Evolutionary conservation across 2,113 vertebrate genomes (phyloP).

Genomic region (Anhinga anhinga): DNA sequence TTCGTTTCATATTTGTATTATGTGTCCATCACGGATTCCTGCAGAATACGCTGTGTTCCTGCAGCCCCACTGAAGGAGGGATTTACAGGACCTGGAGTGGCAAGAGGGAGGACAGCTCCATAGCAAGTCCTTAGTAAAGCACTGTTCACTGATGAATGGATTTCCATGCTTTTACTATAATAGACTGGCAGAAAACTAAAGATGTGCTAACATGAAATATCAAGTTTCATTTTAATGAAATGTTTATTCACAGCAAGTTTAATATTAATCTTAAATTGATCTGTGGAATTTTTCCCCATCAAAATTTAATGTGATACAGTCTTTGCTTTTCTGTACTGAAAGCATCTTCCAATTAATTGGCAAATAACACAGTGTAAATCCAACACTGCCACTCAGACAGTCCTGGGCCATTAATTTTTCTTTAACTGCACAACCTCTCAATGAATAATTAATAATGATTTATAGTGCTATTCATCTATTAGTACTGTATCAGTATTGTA

Average conservation of each 20-base stretch:
- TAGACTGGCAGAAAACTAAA: not conserved
- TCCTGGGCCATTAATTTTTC: not conserved
- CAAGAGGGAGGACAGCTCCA: not conserved
- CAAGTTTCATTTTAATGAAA: conserved; percentile 15
- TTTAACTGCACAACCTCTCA: not conserved
- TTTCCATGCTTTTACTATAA: not conserved
- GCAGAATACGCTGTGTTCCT: not conserved
- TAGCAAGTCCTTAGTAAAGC: not conserved
- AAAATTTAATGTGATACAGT: not conserved
- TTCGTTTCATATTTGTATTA: accelerated
- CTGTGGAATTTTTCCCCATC: conserved; percentile 6
- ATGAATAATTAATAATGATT: conserved; percentile 36
- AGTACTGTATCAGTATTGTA: not conserved
- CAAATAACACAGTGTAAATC: conserved; percentile 9
- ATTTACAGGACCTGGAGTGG: not conserved
- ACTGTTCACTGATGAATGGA: not conserved
- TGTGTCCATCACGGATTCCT: accelerated
- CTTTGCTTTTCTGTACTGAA: not conserved
- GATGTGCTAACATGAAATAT: not conserved
- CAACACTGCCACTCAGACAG: not conserved
- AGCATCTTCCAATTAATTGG: conserved; percentile 2
- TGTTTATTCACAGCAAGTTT: conserved; percentile 40
- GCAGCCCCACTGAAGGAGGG: accelerated
- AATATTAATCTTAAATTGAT: conserved; percentile 35
- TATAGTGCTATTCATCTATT: not conserved